These are phyloP conservation scores for Coreoperca whiteheadi DNA, from an alignment of 2,113 vertebrate genomes.

Conservation along the genomic window DNA sequence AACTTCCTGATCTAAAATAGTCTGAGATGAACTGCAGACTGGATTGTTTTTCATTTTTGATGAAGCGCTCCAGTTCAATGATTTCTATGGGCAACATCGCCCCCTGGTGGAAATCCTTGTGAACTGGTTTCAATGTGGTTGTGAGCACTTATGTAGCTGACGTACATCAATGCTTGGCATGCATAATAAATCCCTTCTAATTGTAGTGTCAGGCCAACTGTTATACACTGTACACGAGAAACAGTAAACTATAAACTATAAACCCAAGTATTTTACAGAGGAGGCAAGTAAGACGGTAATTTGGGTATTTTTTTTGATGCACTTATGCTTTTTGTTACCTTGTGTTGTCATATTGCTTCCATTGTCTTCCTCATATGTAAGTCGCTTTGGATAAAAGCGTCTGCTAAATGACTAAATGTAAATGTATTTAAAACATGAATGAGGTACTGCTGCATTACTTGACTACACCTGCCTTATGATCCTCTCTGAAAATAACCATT, in stretches of 20 bases:
- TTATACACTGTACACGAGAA: background rate
- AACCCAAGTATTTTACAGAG: background rate
- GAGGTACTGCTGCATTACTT: too few species aligned
- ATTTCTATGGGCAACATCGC: slow-evolving; percentile 53
- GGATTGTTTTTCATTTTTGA: background rate
- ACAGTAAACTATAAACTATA: background rate
- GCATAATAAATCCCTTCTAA: background rate
- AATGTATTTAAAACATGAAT: too few species aligned
- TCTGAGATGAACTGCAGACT: slow-evolving; percentile 1
- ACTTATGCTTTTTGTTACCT: too few species aligned
- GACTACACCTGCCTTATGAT: too few species aligned
- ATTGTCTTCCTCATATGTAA: too few species aligned
- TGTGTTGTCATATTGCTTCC: too few species aligned
- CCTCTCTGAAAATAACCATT: too few species aligned
- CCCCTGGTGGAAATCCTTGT: slow-evolving; percentile 42
- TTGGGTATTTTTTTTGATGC: too few species aligned
- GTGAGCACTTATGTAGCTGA: background rate
- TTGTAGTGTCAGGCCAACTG: background rate
- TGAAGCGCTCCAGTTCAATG: background rate
- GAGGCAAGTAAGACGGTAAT: background rate
- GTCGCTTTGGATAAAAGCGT: too few species aligned
- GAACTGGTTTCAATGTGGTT: background rate
- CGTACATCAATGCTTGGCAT: background rate
- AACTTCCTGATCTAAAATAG: too few species aligned
- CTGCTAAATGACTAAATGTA: too few species aligned